Evolutionary conservation across 2,888 invertebrate species (phyloP), one percentile per base, ranked within the genome.

Genomic region (Epistrophe grossulariae): DNA sequence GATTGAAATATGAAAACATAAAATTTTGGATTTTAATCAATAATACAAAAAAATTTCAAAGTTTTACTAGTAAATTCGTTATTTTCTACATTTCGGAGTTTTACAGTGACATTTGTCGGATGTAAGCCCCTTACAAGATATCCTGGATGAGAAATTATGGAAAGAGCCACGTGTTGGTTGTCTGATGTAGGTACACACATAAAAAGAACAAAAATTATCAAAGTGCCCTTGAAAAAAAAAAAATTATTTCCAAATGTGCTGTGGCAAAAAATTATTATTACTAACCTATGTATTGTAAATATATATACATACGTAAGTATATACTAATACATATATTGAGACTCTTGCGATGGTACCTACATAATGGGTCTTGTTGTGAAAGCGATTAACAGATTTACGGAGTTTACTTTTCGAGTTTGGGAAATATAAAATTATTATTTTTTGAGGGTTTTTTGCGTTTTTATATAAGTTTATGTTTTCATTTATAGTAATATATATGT

Each of bases 161-260:
- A 9, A 64, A 10, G n/a, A 64, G 64, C 28, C 64, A 64, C 64
- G 64, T 64, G 64, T 17, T 64, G 45, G 31, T 31, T 64, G 31
- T 45, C 6, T 45, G 28, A 17, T 24, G 3, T 24, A 24, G 2
- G 1, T 24, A 24, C 3, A 31, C n/a, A n/a, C n/a, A 10, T 6
- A 31, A 28, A n/a, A 24, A 15, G 15, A 28, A 62, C 15, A 28
- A 43, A 13, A 4, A 24, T 8, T 60, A 31, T 38, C 11, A 4
- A 38, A 13, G 38, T 38, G n/a, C 13, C 40, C 38, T 60, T 60
- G 60, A 60, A 19, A 24, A 24, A 11, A 19, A 40, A 24, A 24
- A 24, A 1, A 2, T 24, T 38, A 19, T 19, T 13, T 19, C 13
- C 59, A 59, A 17, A 35, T 19, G 11, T 40, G 60, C 60, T 38